Percentiles rank a stretch among this genome's conserved stretches.
phyloP scores from a whole-genome alignment of 2,888 invertebrate genomes.

The Mellilla xanthometata region DNA sequence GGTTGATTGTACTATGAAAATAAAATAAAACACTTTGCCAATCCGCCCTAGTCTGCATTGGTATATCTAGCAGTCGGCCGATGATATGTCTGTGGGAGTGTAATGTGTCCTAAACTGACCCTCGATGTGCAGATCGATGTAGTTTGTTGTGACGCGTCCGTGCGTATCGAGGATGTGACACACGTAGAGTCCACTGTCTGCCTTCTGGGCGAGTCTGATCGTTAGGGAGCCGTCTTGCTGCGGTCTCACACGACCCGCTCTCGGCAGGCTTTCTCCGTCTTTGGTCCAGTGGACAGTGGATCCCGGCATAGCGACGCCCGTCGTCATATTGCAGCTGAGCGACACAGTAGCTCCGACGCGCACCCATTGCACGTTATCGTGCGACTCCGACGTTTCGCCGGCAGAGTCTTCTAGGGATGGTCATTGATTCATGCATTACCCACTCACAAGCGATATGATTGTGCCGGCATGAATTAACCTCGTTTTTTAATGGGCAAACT shows the following conservation, averaged over 20 bases:
- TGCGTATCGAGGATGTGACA: conserved; percentile 84
- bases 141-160: conserved; percentile 83
- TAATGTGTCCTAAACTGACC: conserved; percentile 83
- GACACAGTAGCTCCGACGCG: conserved; percentile 84
- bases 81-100: too few relatives aligned
- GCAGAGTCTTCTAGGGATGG: conserved; percentile 65
- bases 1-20: too few relatives aligned
- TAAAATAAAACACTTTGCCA: too few relatives aligned
- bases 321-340: conserved; percentile 82
- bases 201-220: conserved; percentile 78
- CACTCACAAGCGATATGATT: conserved; percentile 14
- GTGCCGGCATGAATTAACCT: conserved; percentile 4
- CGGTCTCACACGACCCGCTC: conserved; percentile 75
- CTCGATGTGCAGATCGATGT: conserved; percentile 88
- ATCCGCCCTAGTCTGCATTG: too few relatives aligned
- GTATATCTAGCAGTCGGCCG: too few relatives aligned
- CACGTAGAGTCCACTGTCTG: conserved; percentile 91
- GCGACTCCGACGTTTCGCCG: conserved; percentile 55
- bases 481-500: too few relatives aligned
- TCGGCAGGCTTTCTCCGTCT: conserved; percentile 72
- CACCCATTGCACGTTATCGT: conserved; percentile 74
- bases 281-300: conserved; percentile 81
- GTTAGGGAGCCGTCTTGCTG: conserved; percentile 62
- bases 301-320: conserved; percentile 50
- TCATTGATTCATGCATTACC: conserved; percentile 35